These are phyloP conservation scores for Takifugu bimaculatus DNA, from an alignment of 2,113 vertebrate genomes.

Conservation along the genomic window DNA sequence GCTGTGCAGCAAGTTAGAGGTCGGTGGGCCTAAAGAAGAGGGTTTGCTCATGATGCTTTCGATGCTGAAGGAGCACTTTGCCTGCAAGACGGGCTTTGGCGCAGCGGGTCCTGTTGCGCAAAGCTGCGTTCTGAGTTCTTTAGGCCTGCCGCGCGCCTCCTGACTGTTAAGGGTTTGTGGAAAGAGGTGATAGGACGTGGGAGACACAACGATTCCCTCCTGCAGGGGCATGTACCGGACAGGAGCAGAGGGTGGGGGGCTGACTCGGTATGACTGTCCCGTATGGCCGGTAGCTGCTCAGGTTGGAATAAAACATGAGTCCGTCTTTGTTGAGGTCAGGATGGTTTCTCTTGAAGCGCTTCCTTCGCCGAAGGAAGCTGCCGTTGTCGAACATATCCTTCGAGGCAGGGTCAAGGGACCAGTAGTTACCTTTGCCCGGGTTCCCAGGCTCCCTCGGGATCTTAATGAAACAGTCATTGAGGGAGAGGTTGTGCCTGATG, in stretches of 20 bases:
- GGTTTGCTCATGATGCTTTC: conserved; percentile 79
- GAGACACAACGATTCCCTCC: conserved; percentile 52
- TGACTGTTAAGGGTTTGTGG: conserved; percentile 31
- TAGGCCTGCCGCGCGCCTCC: conserved; percentile 38
- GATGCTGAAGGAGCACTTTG: conserved; percentile 79
- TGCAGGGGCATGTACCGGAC: conserved; percentile 63
- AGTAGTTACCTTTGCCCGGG: conserved; percentile 95
- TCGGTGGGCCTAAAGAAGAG: conserved; percentile 6
- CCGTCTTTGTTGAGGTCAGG: conserved; percentile 65
- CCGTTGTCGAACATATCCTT: conserved; percentile 92
- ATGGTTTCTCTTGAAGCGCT: conserved; percentile 85
- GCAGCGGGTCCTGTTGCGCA: conserved; percentile 15
- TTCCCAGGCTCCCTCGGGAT: conserved; percentile 91
- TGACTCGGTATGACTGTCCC: conserved; percentile 62
- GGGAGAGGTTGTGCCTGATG: conserved; percentile 93
- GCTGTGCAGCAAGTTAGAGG: conserved; percentile 6
- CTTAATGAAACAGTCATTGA: conserved; percentile 97
- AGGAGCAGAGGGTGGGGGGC: conserved; percentile 49
- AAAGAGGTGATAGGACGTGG: conserved; percentile 55
- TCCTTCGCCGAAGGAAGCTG: conserved; percentile 86
- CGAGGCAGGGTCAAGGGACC: conserved; percentile 88
- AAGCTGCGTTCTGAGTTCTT: conserved; percentile 45
- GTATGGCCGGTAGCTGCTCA: conserved; percentile 66
- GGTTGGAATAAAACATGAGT: conserved; percentile 68
- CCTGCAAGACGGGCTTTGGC: conserved; percentile 34